These are phyloP conservation scores for Archaeoteleia sp. DNA, from an alignment of 2,888 invertebrate genomes.

Conservation along the genomic window DNA sequence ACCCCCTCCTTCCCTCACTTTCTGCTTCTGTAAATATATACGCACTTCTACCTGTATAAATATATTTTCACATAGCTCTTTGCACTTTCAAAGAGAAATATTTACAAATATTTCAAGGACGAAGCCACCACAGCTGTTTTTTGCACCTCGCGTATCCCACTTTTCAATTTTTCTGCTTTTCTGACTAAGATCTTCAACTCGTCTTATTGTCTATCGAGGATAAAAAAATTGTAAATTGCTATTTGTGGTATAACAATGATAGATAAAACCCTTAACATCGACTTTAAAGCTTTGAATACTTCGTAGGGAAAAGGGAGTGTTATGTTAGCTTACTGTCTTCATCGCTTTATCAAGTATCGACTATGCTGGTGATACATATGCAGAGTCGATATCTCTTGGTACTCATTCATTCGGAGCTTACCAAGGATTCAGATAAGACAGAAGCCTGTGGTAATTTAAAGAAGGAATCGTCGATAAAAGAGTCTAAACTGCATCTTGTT, in stretches of 20 bases:
- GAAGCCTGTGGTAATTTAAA: conserved; percentile 68
- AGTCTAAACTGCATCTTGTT: conserved; percentile 41
- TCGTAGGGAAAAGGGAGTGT: conserved; percentile 34
- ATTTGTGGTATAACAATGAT: conserved; percentile 18
- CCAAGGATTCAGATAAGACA: conserved; percentile 63
- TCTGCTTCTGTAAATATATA: conserved; percentile 42
- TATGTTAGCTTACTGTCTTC: conserved; percentile 48
- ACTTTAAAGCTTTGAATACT: conserved; percentile 29
- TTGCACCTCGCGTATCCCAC: conserved; percentile 48
- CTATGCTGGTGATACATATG: conserved; percentile 66
- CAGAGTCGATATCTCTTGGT: conserved; percentile 70
- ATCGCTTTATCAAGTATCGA: conserved; percentile 61
- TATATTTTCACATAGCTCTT: conserved; percentile 43
- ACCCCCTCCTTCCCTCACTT: conserved; percentile 43
- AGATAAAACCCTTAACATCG: conserved; percentile 33
- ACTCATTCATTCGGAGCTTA: conserved; percentile 68
- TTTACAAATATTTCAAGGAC: conserved; percentile 66
- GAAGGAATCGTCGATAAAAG: conserved; percentile 62
- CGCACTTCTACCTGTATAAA: conserved; percentile 38
- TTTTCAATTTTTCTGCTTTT: conserved; percentile 29
- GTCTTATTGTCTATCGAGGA: too few species aligned
- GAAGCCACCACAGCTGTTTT: conserved; percentile 55
- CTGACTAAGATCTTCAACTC: too few species aligned
- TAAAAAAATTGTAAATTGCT: conserved; percentile 10
- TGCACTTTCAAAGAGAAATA: conserved; percentile 57